Conservation (phyloP, 2,888 invertebrate genomes). For the Ligdia adustata region DNA sequence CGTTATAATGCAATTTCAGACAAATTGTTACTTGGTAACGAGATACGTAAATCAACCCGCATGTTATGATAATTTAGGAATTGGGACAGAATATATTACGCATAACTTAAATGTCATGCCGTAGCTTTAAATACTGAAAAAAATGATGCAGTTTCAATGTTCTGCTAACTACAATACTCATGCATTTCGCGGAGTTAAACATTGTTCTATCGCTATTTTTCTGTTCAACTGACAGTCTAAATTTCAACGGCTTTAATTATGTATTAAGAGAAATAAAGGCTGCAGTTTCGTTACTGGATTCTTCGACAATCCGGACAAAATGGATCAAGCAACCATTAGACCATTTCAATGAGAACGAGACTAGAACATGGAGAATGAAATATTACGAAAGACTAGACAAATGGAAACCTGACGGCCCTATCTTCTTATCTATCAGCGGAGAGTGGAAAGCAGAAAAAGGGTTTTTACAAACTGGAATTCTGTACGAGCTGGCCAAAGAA, state of each 20-base stretch:
- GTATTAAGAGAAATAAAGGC: conserved; percentile 48
- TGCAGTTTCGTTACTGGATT: conserved; percentile 35
- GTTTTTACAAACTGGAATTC: conserved; percentile 58
- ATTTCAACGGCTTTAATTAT: conserved; percentile 51
- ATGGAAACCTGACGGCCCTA: conserved; percentile 60
- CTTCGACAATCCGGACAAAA: conserved; percentile 39
- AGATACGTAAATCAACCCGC: conserved; percentile 15
- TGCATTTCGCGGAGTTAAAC: conserved; percentile 36
- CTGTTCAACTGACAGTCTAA: conserved; percentile 40
- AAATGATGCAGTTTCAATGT: neutral
- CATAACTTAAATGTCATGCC: neutral
- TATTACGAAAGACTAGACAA: conserved; percentile 62
- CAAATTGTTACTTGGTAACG: neutral
- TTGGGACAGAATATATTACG: conserved; percentile 19
- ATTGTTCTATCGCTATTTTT: conserved; percentile 39
- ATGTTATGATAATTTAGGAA: conserved; percentile 13
- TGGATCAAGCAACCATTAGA: conserved; percentile 68
- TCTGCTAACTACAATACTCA: conserved; percentile 13
- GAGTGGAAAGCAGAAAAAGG: conserved; percentile 56
- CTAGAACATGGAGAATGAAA: conserved; percentile 64
- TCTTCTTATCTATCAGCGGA: conserved; percentile 66
- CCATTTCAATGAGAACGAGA: conserved; percentile 59
- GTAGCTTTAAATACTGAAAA: conserved; percentile 7
- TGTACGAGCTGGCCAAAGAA: conserved; percentile 67
- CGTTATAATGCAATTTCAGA: conserved; percentile 3